Percentiles rank a stretch among this genome's conserved stretches.
These are phyloP conservation scores for Ceyx melanurus DNA, from an alignment of 2,113 vertebrate genomes.

Conservation along the genomic window DNA sequence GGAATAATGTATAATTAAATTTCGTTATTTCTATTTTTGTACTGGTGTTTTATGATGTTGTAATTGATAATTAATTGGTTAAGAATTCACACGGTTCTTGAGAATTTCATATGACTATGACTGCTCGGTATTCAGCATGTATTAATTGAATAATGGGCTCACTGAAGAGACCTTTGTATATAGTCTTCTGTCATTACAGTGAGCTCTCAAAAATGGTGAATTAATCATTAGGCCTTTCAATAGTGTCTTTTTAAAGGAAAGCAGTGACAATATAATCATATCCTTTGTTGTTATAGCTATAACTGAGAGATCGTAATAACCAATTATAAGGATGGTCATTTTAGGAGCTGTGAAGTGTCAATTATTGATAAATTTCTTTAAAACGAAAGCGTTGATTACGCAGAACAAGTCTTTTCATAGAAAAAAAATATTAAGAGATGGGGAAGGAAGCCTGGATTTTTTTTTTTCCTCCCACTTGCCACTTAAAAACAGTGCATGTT, in stretches of 20 bases:
- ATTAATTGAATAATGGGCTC: constrained; percentile 77
- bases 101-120: constrained; percentile 75
- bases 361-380: constrained; percentile 42
- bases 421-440: constrained; percentile 29
- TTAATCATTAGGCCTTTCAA: constrained; percentile 78
- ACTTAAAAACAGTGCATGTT: constrained; percentile 53
- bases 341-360: constrained; percentile 52
- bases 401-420: background rate
- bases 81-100: constrained; percentile 76
- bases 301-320: constrained; percentile 69
- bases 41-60: constrained; percentile 82
- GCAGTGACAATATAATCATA: constrained; percentile 68
- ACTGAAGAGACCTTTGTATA: constrained; percentile 70
- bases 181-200: constrained; percentile 60
- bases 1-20: constrained; percentile 86
- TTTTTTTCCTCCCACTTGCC: constrained; percentile 60
- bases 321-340: constrained; percentile 68
- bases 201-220: constrained; percentile 72
- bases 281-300: constrained; percentile 61
- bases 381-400: constrained; percentile 39
- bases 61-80: constrained; percentile 87
- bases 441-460: constrained; percentile 32
- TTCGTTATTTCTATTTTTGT: constrained; percentile 83
- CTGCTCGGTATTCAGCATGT: constrained; percentile 73
- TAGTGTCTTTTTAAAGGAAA: constrained; percentile 72